Conservation (phyloP, 2,113 vertebrate species). For the Amblyopsis rosae region DNA sequence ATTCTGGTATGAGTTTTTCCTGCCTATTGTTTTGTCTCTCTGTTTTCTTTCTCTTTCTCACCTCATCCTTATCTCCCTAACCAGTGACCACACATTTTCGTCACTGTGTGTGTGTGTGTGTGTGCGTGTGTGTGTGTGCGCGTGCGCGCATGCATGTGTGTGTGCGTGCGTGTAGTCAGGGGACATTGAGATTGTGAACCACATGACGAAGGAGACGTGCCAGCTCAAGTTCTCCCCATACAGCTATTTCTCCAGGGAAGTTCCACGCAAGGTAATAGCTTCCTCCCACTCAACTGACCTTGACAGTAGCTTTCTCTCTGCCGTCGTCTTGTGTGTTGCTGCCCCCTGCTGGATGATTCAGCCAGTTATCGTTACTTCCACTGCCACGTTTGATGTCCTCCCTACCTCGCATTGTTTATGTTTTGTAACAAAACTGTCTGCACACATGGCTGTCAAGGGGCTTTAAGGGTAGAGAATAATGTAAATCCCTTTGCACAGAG, state of each 20-base stretch:
- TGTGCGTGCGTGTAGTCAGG: constrained; percentile 81
- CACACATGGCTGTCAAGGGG: too few species aligned
- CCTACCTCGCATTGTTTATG: too few species aligned
- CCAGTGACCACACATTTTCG: too few species aligned
- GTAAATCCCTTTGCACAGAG: too few species aligned
- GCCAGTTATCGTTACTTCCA: not conserved
- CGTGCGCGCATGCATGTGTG: constrained; percentile 13
- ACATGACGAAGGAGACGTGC: constrained; percentile 95
- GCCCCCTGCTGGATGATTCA: constrained; percentile 58
- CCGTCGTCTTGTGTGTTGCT: constrained; percentile 37
- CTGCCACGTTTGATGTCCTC: too few species aligned
- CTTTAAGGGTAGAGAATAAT: too few species aligned
- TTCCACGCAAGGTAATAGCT: constrained; percentile 87
- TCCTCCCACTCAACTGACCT: not conserved
- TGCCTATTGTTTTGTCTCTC: not conserved
- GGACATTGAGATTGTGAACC: constrained; percentile 96
- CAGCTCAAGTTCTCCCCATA: constrained; percentile 97
- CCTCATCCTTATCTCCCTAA: constrained; percentile 19
- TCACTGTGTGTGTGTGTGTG: constrained; percentile 16
- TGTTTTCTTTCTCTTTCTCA: constrained; percentile 2
- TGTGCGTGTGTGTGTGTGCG: constrained; percentile 21
- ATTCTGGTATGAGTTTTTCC: not conserved
- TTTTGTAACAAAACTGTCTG: too few species aligned
- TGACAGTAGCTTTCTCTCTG: constrained; percentile 15
- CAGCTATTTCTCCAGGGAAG: constrained; percentile 98